Evolutionary conservation across 2,888 invertebrate genomes (phyloP).

Genomic region (Torymus tubicola): DNA sequence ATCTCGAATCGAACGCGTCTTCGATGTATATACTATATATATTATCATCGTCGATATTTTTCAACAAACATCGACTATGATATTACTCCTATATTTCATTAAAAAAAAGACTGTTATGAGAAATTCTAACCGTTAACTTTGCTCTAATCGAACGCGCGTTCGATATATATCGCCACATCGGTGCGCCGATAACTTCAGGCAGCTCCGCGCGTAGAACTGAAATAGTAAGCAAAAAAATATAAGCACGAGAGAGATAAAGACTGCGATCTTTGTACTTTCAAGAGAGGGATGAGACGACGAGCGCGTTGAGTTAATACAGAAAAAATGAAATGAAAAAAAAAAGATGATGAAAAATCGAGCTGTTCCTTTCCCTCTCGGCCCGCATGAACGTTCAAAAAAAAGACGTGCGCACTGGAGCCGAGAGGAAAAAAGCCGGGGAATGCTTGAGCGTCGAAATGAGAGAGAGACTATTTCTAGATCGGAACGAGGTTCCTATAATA

Average conservation of each 20-base stretch:
- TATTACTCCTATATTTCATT: neutral
- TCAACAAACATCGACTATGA: neutral
- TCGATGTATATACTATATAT: neutral
- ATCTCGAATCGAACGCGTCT: neutral
- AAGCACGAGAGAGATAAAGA: constrained; percentile 57
- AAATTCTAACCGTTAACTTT: constrained; percentile 1
- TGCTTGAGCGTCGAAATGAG: constrained; percentile 50
- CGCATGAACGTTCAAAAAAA: constrained; percentile 24
- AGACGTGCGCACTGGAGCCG: neutral
- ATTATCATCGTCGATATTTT: neutral
- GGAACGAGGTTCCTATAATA: constrained; percentile 57
- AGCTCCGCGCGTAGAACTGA: constrained; percentile 18
- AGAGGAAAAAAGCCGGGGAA: constrained; percentile 18
- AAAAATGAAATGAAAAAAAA: neutral
- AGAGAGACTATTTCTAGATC: constrained; percentile 55
- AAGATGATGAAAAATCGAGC: constrained; percentile 29
- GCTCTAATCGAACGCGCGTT: constrained; percentile 1
- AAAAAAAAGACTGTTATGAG: neutral
- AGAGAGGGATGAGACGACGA: constrained; percentile 4
- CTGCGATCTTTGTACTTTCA: constrained; percentile 57
- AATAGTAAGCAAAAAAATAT: constrained; percentile 27
- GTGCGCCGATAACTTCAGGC: constrained; percentile 3
- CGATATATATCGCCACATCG: neutral
- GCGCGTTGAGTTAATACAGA: neutral
- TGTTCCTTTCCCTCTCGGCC: constrained; percentile 4